Conservation (phyloP, 1,140 invertebrate species). For the Trichonephila clavata region DNA sequence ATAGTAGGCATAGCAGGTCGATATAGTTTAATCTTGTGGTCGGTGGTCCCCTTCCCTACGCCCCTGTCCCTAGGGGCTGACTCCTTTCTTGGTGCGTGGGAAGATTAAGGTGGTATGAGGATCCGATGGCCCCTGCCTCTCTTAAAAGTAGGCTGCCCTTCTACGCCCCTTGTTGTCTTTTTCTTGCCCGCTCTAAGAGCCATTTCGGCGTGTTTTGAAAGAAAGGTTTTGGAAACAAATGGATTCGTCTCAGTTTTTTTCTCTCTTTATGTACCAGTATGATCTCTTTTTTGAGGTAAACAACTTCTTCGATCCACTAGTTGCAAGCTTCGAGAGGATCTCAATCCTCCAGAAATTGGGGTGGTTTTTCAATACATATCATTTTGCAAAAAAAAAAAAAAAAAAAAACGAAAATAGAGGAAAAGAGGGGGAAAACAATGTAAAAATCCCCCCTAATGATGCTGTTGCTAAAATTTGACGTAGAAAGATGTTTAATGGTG, state of each 20-base stretch:
- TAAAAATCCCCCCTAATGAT: too few species aligned
- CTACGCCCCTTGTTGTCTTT: slow-evolving; percentile 30
- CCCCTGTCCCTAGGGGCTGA: slow-evolving; percentile 38
- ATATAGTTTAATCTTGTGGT: slow-evolving; percentile 74
- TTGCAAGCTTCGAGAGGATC: not conserved
- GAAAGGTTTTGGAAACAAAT: not conserved
- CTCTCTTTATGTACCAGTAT: not conserved
- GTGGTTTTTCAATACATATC: too few species aligned
- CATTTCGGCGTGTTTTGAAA: slow-evolving; percentile 18
- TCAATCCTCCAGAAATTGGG: too few species aligned
- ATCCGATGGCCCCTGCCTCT: not conserved
- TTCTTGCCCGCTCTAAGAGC: not conserved
- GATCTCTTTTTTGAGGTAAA: not conserved
- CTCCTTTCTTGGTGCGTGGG: slow-evolving; percentile 40
- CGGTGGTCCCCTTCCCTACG: slow-evolving; percentile 29
- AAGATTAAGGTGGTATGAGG: slow-evolving; percentile 55
- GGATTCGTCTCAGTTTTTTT: not conserved
- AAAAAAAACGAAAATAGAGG: too few species aligned
- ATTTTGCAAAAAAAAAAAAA: too few species aligned
- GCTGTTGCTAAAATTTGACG: too few species aligned
- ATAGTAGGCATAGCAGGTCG: slow-evolving; percentile 61
- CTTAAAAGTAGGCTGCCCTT: not conserved
- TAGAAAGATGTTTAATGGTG: too few species aligned
- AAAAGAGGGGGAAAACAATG: too few species aligned
- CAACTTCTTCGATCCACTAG: not conserved